Conservation (phyloP, 92 coral and sea anemone genomes). For the Pocillopora meandrina region DNA sequence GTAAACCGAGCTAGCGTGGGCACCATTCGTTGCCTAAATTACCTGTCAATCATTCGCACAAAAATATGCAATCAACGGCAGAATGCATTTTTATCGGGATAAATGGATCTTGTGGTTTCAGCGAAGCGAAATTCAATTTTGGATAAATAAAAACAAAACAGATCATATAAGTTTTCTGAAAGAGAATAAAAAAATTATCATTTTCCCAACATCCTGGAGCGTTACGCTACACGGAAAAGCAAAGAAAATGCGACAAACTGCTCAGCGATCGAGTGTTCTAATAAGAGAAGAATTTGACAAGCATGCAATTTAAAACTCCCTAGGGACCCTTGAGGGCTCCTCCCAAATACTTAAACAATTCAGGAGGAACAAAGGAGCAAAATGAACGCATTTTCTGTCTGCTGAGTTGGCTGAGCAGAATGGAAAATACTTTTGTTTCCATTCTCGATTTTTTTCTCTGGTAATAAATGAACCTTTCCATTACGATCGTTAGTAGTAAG, state of each 20-base stretch:
- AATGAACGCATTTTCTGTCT: constrained; percentile 36
- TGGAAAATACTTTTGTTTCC: constrained; percentile 22
- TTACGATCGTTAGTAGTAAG: background rate
- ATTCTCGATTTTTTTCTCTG: background rate
- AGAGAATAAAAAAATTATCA: background rate
- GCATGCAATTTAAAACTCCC: constrained; percentile 54
- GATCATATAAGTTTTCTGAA: background rate
- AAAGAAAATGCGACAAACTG: constrained; percentile 3
- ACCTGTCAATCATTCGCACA: constrained; percentile 85
- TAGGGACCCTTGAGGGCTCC: constrained; percentile 51
- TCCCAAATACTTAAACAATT: constrained; percentile 59
- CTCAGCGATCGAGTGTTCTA: constrained; percentile 15
- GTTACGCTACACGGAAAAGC: background rate
- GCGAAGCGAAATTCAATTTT: constrained; percentile 5
- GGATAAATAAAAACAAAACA: background rate
- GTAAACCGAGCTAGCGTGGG: constrained; percentile 51
- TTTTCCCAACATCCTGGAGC: background rate
- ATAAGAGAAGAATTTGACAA: constrained; percentile 66
- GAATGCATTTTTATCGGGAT: constrained; percentile 1
- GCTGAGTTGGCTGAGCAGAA: constrained; percentile 16
- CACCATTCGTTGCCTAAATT: constrained; percentile 47
- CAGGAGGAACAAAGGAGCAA: constrained; percentile 16
- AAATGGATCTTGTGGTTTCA: background rate
- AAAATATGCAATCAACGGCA: constrained; percentile 77
- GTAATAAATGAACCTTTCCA: constrained; percentile 12